These are phyloP conservation scores for Myopa testacea DNA, from an alignment of 2,888 invertebrate genomes.

Conservation along the genomic window DNA sequence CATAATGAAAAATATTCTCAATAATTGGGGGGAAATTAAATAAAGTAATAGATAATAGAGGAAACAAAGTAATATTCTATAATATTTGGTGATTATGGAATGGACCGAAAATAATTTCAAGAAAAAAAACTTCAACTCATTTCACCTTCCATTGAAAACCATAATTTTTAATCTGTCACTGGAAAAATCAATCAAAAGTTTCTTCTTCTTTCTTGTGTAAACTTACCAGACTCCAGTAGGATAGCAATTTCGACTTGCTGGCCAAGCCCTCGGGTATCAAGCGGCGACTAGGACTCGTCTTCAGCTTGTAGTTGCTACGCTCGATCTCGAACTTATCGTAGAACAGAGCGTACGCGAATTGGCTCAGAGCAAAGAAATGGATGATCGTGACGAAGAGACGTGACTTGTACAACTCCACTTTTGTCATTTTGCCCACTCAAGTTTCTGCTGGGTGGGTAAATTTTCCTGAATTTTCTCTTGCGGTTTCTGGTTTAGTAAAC, in stretches of 20 bases:
- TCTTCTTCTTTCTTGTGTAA: not conserved
- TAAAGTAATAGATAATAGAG: too few relatives aligned
- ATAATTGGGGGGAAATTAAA: too few relatives aligned
- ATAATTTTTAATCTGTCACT: not conserved
- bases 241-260: slow-evolving; percentile 68
- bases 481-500: too few relatives aligned
- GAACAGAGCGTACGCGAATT: slow-evolving; percentile 67
- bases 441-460: not conserved
- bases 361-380: slow-evolving; percentile 64
- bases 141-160: too few relatives aligned
- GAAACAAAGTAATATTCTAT: too few relatives aligned
- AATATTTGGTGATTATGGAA: too few relatives aligned
- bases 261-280: slow-evolving; percentile 65
- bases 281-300: slow-evolving; percentile 54
- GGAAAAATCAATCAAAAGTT: not conserved
- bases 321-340: slow-evolving; percentile 69
- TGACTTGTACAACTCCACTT: slow-evolving; percentile 68
- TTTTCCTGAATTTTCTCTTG: too few relatives aligned
- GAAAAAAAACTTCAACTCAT: too few relatives aligned
- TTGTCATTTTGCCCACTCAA: slow-evolving; percentile 61
- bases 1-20: too few relatives aligned
- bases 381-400: slow-evolving; percentile 65
- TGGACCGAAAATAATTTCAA: too few relatives aligned
- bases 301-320: slow-evolving; percentile 58
- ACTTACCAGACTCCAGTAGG: slow-evolving; percentile 72